Base-by-base conservation (phyloP, 2,797 vertebrate genomes). In the Iguana delicatissima region DNA sequence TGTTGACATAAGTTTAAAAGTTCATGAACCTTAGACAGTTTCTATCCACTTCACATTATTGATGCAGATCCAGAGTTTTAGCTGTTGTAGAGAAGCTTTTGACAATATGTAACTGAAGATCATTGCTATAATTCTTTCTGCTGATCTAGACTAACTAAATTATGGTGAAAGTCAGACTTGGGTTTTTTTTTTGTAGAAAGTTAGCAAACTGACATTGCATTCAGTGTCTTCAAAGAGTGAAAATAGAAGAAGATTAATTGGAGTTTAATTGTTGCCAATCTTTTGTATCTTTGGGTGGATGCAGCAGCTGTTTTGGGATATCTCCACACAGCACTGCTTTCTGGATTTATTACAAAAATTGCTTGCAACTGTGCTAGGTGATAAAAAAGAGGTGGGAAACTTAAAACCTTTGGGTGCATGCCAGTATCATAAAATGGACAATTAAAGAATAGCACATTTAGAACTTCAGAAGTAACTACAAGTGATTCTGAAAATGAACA, bases 51-150 rank as follows among this genome's bases (percentile, higher is more conserved):
- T 12, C 55, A 29, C 20, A 26, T 50, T 64, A 46, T 24, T 87
- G 35, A 83, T 67, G 32, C 26, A 29, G 73, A 57, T 80, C 38
- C 59, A 35, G 79, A 89, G 62, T 46, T 76, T 69, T 18, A 20
- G 83, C 3, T 46, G 0, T 0, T 3, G 1, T 74, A 79, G 84
- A 38, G 52, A 83, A 89, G n/a, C 13, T 86, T 0, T 84, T 55
- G 38, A 35, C 20, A 87, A 26, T 18, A 6, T 76, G 50, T 55
- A 67, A 13, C 50, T 9, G 16, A 74, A 72, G 73, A 72, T 88
- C 89, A 6, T 91, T 89, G 12, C 50, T 89, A 20, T 89, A 80
- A 72, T 1, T 9, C 18, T 90, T 86, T 89, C 59, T 82, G 84
- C 64, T 82, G 88, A 24, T 22, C 0, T 26, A 90, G 67, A 26